A percentile compares a stretch with the other conserved stretches of the same genome.
Evolutionary conservation across 35 echinoderm and acorn worm genomes (phyloP).

Genomic region (Ophioderma brevispina): DNA sequence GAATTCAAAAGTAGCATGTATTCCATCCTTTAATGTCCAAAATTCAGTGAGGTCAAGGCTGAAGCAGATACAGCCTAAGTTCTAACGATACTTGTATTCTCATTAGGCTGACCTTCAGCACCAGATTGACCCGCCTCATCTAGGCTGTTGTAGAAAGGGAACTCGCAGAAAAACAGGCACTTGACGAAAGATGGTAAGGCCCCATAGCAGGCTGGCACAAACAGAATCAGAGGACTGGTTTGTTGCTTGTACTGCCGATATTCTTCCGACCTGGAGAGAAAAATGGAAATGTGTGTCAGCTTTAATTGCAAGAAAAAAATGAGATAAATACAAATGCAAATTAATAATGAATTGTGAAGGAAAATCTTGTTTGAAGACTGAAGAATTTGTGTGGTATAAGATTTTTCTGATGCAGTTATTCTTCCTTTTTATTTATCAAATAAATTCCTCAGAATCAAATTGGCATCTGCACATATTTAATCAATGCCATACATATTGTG

Average conservation of each 20-base stretch:
- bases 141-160: conserved; percentile 79
- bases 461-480: no score
- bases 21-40: no score
- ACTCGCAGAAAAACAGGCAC: conserved; percentile 82
- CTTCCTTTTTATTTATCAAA: not conserved
- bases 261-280: conserved; percentile 41
- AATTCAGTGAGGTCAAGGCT: no score
- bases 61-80: conserved; percentile 13
- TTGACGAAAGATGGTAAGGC: conserved; percentile 48
- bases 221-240: conserved; percentile 73
- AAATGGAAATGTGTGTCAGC: no score
- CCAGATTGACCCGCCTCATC: not conserved
- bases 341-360: not conserved
- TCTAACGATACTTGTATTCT: conserved; percentile 44
- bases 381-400: not conserved
- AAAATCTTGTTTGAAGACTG: not conserved
- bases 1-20: no score
- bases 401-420: not conserved
- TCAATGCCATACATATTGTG: no score
- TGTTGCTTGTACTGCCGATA: conserved; percentile 78
- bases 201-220: conserved; percentile 49
- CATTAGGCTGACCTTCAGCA: conserved; percentile 16
- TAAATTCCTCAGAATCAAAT: no score
- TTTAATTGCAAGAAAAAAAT: not conserved
- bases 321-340: not conserved